Evolutionary conservation across 2,113 vertebrate genomes (phyloP).

Genomic region (Lampris incognitus): DNA sequence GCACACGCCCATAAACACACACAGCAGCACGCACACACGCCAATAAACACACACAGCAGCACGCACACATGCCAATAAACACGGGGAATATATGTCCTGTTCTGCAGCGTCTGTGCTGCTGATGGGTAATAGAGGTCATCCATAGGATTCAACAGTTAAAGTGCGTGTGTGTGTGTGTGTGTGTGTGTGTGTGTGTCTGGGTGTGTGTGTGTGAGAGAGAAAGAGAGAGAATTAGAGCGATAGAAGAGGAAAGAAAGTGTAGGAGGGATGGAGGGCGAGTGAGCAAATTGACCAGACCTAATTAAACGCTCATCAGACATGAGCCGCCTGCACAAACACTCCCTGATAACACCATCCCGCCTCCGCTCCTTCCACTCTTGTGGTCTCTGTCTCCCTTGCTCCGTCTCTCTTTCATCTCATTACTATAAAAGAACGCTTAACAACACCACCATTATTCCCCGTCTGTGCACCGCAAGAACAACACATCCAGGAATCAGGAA

Average conservation of each 20-base stretch:
- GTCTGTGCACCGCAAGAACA: not conserved
- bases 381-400: not conserved
- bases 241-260: constrained; percentile 14
- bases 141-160: constrained; percentile 38
- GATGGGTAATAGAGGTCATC: constrained; percentile 42
- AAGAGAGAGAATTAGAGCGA: constrained; percentile 26
- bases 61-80: constrained; percentile 6
- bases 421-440: constrained; percentile 41
- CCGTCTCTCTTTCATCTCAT: not conserved
- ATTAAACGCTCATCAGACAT: constrained; percentile 70
- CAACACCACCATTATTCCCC: constrained; percentile 8
- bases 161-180: not conserved
- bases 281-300: constrained; percentile 56
- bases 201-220: constrained; percentile 39
- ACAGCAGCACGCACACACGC: constrained; percentile 15
- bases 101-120: not conserved
- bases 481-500: no score
- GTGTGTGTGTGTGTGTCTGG: constrained; percentile 30
- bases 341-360: constrained; percentile 51
- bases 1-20: constrained; percentile 5
- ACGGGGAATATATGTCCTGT: constrained; percentile 5
- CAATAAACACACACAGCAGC: not conserved
- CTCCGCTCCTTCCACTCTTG: not conserved
- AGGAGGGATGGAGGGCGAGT: constrained; percentile 13
- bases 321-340: constrained; percentile 45